A percentile compares a stretch with the other conserved stretches of the same genome.
phyloP scores from a whole-genome alignment of 2,113 vertebrate genomes.

The Spizaetus ornatus region DNA sequence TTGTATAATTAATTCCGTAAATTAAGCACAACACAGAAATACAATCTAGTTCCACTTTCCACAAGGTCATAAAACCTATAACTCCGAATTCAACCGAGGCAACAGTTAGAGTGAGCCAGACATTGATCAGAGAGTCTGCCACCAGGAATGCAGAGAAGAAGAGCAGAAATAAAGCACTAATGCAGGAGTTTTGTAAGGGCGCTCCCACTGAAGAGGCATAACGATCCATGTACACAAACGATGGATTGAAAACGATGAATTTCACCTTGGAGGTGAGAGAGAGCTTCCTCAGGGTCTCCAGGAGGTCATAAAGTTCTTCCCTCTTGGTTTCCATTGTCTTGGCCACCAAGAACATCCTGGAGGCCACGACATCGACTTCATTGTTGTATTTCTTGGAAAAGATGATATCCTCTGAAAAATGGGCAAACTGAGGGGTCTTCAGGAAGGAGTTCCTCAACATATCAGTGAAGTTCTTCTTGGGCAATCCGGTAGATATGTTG shows the following conservation, averaged over 20 bases:
- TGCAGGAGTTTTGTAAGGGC: slow-evolving; percentile 94
- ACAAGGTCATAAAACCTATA: slow-evolving; percentile 98
- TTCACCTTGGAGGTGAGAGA: slow-evolving; percentile 97
- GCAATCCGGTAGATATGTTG: slow-evolving; percentile 89
- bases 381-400: slow-evolving; percentile 91
- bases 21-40: slow-evolving; percentile 96
- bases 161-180: slow-evolving; percentile 95
- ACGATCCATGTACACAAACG: slow-evolving; percentile 97
- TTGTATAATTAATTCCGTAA: slow-evolving; percentile 92
- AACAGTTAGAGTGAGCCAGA: slow-evolving; percentile 94
- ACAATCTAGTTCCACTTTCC: slow-evolving; percentile 97
- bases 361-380: slow-evolving; percentile 93
- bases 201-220: slow-evolving; percentile 96
- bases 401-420: slow-evolving; percentile 98
- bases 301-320: slow-evolving; percentile 95
- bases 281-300: slow-evolving; percentile 93
- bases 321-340: slow-evolving; percentile 97
- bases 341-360: slow-evolving; percentile 94
- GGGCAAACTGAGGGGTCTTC: slow-evolving; percentile 86
- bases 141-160: slow-evolving; percentile 94
- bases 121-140: slow-evolving; percentile 91
- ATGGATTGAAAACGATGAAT: slow-evolving; percentile 98
- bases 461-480: slow-evolving; percentile 91
- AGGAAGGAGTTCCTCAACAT: slow-evolving; percentile 90
- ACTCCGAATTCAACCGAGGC: slow-evolving; percentile 96